Evolutionary conservation across 1,140 invertebrate genomes (phyloP), one percentile per base, ranked within the genome.

Genomic region (Battus philenor): DNA sequence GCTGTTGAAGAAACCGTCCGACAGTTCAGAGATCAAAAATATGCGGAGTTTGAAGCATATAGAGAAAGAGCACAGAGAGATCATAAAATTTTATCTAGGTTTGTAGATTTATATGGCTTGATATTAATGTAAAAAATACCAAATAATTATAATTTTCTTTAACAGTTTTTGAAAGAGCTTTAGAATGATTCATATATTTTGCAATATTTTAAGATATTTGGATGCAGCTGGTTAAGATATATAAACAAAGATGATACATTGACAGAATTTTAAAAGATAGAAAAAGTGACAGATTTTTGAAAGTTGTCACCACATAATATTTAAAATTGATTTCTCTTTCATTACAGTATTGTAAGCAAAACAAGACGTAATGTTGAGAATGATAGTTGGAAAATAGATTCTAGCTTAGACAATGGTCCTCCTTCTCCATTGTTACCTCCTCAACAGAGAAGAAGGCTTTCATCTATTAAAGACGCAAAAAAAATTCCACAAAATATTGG

Each of bases 71-170:
- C 86, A 54, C 80, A 86, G 39, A 76, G 65, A 36, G 86, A 87
- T 68, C 84, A 84, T 60, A 82, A 80, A 68, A 78, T 81, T 59
- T 68, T 87, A 63, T 66, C 76, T 58, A 85, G 76, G 86, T 86
- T 68, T n/a, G n/a, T n/a, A n/a, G n/a, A n/a, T n/a, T n/a, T n/a
- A n/a, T n/a, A n/a, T n/a, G n/a, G n/a, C n/a, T n/a, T n/a, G n/a
- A n/a, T n/a, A n/a, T n/a, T n/a, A n/a, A n/a, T n/a, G n/a, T n/a
- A n/a, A n/a, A n/a, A n/a, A n/a, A n/a, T n/a, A n/a, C n/a, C n/a
- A n/a, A n/a, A n/a, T n/a, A n/a, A n/a, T n/a, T n/a, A n/a, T n/a
- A n/a, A n/a, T n/a, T n/a, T n/a, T n/a, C n/a, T n/a, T n/a, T n/a
- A n/a, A n/a, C n/a, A n/a, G n/a, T n/a, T n/a, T n/a, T n/a, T n/a